Evolutionary conservation across 2,113 vertebrate species (phyloP).

Genomic region (Glaucidium brasilianum): DNA sequence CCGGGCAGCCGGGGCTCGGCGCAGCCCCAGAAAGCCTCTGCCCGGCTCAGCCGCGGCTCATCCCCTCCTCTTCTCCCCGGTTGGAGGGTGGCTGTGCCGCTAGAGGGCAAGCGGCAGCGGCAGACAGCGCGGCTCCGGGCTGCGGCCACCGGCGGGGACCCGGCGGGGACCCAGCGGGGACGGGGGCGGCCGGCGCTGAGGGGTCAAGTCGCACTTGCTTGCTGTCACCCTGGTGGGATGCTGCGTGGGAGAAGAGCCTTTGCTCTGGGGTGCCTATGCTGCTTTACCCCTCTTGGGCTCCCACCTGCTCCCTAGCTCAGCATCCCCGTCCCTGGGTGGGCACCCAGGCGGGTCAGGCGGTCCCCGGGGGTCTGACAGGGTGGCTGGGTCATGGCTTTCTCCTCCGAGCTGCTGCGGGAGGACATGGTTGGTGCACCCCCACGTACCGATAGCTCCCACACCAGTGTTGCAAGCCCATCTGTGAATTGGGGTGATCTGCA

Average conservation of each 20-base stretch:
- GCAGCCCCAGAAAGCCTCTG: not conserved
- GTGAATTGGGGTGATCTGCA: not conserved
- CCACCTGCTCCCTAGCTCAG: not conserved
- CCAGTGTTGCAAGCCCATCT: rapidly evolving
- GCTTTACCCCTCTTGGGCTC: not conserved
- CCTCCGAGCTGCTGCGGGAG: rapidly evolving
- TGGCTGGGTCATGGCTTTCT: not conserved
- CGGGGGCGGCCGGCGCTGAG: too few relatives aligned
- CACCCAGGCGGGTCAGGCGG: rapidly evolving
- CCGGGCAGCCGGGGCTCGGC: not conserved
- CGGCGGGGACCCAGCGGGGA: too few relatives aligned
- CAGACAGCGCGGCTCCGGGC: not conserved
- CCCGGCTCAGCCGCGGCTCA: not conserved
- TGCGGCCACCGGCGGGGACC: not conserved
- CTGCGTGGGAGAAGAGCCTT: not conserved
- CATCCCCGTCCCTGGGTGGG: rapidly evolving
- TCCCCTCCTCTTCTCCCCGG: not conserved
- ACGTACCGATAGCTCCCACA: rapidly evolving
- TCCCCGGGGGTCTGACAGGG: not conserved
- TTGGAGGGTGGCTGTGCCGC: not conserved
- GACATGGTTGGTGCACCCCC: rapidly evolving
- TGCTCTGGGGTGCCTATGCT: not conserved
- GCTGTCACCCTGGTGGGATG: rapidly evolving
- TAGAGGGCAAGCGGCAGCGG: conserved; percentile 63
- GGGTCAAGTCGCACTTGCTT: not conserved